Evolutionary conservation across 2,888 invertebrate species (phyloP).

Genomic region (Xestia ashworthii): DNA sequence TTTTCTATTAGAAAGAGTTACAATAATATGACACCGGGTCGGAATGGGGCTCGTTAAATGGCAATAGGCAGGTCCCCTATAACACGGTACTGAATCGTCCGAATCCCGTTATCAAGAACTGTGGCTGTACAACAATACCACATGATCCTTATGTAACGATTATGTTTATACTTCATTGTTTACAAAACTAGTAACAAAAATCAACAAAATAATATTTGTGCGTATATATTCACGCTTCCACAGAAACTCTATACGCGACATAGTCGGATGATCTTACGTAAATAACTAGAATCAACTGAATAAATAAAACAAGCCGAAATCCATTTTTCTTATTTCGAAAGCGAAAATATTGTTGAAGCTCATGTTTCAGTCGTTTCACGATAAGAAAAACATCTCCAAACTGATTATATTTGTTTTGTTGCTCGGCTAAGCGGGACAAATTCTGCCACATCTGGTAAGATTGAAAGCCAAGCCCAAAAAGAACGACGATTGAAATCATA

Average conservation of each 20-base stretch:
- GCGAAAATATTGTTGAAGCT: slow-evolving; percentile 52
- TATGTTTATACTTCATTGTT: slow-evolving; percentile 14
- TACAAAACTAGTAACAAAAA: slow-evolving; percentile 6
- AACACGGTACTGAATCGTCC: slow-evolving; percentile 3
- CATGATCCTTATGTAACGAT: slow-evolving; percentile 22
- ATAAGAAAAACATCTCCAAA: slow-evolving; percentile 48
- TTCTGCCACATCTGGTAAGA: slow-evolving; percentile 30
- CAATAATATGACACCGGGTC: slow-evolving; percentile 18
- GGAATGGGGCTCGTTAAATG: slow-evolving; percentile 19
- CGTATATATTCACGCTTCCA: background rate
- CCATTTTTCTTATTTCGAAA: slow-evolving; percentile 50
- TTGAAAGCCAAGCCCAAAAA: background rate
- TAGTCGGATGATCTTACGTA: slow-evolving; percentile 37
- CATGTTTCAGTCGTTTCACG: slow-evolving; percentile 51
- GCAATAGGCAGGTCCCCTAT: slow-evolving; percentile 10
- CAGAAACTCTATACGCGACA: slow-evolving; percentile 19
- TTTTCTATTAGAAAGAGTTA: slow-evolving; percentile 32
- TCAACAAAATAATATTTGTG: background rate
- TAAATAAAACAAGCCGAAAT: slow-evolving; percentile 44
- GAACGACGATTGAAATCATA: background rate
- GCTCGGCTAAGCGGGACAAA: slow-evolving; percentile 30
- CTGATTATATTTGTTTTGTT: slow-evolving; percentile 51
- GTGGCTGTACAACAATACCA: slow-evolving; percentile 8
- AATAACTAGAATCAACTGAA: slow-evolving; percentile 48
- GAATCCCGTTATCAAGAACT: slow-evolving; percentile 29